Evolutionary conservation across 1,140 invertebrate genomes (phyloP).

Genomic region (Anastrepha ludens): DNA sequence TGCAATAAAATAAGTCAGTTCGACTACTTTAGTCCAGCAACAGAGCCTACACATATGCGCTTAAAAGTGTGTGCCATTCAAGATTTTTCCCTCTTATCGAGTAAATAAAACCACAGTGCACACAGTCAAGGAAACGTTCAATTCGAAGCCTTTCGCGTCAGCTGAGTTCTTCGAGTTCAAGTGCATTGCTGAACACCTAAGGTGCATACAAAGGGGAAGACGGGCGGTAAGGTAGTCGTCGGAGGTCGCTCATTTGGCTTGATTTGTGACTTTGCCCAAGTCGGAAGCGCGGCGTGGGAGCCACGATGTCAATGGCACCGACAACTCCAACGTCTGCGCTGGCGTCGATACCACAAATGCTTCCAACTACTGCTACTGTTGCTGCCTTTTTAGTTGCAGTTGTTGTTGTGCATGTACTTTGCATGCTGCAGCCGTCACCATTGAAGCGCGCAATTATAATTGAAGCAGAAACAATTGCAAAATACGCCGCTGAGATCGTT

Average conservation of each 20-base stretch:
- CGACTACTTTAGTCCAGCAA: too few species aligned
- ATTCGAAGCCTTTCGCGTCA: background rate
- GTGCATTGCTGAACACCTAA: background rate
- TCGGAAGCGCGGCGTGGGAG: background rate
- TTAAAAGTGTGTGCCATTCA: background rate
- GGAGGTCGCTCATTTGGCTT: background rate
- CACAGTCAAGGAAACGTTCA: background rate
- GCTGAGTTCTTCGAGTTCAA: constrained; percentile 16
- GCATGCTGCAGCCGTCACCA: constrained; percentile 4
- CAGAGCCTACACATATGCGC: background rate
- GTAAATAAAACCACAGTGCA: background rate
- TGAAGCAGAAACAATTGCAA: constrained; percentile 36
- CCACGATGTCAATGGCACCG: constrained; percentile 5
- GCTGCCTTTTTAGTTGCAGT: background rate
- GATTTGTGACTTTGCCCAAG: background rate
- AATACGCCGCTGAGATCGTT: constrained; percentile 33
- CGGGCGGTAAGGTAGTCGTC: background rate
- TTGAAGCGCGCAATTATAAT: constrained; percentile 26
- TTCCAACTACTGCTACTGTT: background rate
- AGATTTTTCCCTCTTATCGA: background rate
- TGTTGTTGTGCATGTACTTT: background rate
- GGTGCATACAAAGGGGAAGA: background rate
- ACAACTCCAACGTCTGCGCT: background rate
- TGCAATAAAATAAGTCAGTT: too few species aligned
- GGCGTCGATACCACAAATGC: background rate